Conservation (phyloP, 2,113 vertebrate species). For the Gavia stellata region DNA sequence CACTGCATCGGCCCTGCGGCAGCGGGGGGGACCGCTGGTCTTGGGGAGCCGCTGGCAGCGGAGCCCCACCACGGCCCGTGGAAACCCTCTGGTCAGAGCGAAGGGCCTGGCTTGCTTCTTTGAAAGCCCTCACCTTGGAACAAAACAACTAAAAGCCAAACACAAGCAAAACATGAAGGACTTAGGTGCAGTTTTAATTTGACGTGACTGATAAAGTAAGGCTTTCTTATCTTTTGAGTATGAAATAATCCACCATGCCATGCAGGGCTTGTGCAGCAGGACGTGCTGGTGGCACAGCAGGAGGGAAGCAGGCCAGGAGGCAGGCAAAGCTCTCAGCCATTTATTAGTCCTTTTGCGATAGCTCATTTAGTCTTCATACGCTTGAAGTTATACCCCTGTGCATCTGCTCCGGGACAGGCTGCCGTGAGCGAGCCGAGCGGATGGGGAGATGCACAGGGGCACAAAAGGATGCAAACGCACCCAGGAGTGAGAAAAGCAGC, state of each 20-base stretch:
- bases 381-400: rapidly evolving
- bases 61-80: neutral
- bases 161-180: neutral
- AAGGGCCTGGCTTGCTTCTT: neutral
- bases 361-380: neutral
- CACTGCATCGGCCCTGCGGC: neutral
- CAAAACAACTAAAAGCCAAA: neutral
- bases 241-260: neutral
- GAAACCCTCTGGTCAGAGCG: neutral
- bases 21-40: neutral
- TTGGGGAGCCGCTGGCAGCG: neutral
- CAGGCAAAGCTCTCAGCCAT: neutral
- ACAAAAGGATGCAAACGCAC: rapidly evolving
- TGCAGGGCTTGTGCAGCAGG: rapidly evolving
- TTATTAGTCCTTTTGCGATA: neutral
- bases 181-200: neutral
- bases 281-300: rapidly evolving
- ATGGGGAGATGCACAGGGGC: neutral
- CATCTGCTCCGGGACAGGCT: neutral
- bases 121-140: neutral
- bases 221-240: neutral
- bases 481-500: neutral
- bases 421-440: rapidly evolving
- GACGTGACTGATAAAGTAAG: neutral
- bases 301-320: neutral